Percentiles rank a stretch among this genome's conserved stretches.
phyloP scores from a whole-genome alignment of 2,888 invertebrate species.

The Drosophila antonietae region DNA sequence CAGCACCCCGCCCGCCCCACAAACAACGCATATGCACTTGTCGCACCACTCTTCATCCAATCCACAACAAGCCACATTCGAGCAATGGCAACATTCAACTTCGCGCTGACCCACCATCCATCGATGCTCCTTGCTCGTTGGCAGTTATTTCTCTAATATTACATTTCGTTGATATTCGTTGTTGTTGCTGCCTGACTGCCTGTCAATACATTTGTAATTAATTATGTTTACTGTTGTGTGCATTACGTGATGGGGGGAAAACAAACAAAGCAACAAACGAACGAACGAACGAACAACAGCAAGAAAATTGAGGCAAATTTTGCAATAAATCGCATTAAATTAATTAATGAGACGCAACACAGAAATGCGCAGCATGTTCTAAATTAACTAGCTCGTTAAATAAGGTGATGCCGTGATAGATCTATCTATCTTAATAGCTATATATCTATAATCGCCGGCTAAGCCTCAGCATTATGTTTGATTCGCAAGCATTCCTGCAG shows the following conservation, averaged over 20 bases:
- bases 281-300: background rate
- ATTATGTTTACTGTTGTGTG: slow-evolving; percentile 31
- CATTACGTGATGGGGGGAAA: background rate
- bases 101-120: slow-evolving; percentile 46
- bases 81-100: slow-evolving; percentile 15
- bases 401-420: slow-evolving; percentile 7
- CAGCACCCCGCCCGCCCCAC: background rate
- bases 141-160: slow-evolving; percentile 12
- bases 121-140: slow-evolving; percentile 30
- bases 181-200: slow-evolving; percentile 33
- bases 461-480: background rate
- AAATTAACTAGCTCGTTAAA: slow-evolving; percentile 5
- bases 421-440: background rate
- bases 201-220: slow-evolving; percentile 49
- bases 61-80: slow-evolving; percentile 9
- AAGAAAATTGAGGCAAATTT: slow-evolving; percentile 20
- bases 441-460: background rate
- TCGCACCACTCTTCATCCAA: slow-evolving; percentile 5
- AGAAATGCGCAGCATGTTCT: slow-evolving; percentile 37
- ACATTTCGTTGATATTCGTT: slow-evolving; percentile 10
- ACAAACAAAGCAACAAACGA: background rate
- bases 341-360: slow-evolving; percentile 36
- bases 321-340: slow-evolving; percentile 30
- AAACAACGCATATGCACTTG: background rate
- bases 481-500: background rate